Evolutionary conservation across 2,888 invertebrate genomes (phyloP), one percentile per base, ranked within the genome.

Genomic region (Andricus curvator): DNA sequence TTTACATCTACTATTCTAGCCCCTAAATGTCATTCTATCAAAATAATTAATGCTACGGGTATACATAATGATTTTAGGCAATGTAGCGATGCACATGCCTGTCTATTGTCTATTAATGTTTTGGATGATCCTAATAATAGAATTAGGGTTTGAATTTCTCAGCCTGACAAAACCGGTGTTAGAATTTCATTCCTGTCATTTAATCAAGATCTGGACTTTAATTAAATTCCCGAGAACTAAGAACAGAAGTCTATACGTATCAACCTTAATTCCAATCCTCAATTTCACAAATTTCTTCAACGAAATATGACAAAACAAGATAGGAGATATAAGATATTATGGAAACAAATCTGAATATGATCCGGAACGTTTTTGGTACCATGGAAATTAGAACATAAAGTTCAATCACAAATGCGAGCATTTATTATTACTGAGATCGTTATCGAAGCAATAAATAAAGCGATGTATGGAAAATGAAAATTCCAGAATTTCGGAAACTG

Each of bases 401-500:
- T 56, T 74, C n/a, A 37, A 74, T 74, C 56, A 56, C n/a, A 33
- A 56, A 74, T 51, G 4, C 33, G 29, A 70, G 41, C 29, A 70
- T 51, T 70, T 70, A 70, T 70, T 51, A 33, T 51, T 51, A 33
- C 51, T 37, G 74, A 74, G 33, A 60, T 29, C n/a, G 33, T 74
- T 74, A 74, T 51, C 56, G 33, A 33, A 1, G 37, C 29, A 56
- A n/a, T 74, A 74, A 74, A 74, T 74, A 56, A 29, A 74, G 33
- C n/a, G 13, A 37, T 56, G 51, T 20, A 6, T 56, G 25, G 56
- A 37, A 74, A 74, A 74, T n/a, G 37, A 60, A 74, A 56, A 74
- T 51, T 56, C 22, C 74, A 56, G 60, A 60, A 74, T 74, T 56
- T 74, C 56, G n/a, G 13, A 56, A 74, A 33, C 56, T 74, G 51